These are phyloP conservation scores for Recurvirostra avosetta DNA, from an alignment of 2,113 vertebrate species.

Conservation along the genomic window DNA sequence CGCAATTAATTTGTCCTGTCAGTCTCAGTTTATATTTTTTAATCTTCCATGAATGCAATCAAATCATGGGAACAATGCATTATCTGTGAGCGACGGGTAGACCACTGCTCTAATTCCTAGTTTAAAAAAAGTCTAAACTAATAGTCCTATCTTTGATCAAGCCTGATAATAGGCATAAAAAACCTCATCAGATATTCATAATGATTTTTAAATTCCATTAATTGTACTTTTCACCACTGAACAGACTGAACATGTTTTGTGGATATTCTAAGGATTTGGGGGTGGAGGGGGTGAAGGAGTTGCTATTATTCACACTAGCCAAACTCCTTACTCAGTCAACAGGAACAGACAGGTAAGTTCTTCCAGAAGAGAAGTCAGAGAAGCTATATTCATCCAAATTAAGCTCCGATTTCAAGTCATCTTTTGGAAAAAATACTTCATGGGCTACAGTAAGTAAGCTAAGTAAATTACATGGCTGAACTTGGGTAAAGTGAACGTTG, in stretches of 20 bases:
- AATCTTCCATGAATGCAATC: background rate
- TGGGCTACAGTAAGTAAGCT: background rate
- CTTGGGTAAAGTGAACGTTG: background rate
- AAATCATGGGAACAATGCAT: background rate
- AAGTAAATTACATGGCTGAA: background rate
- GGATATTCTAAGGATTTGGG: background rate
- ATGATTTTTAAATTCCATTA: background rate
- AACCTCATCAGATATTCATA: background rate
- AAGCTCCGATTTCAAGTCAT: background rate
- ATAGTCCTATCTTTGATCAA: background rate
- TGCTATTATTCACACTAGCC: background rate
- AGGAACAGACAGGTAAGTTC: background rate
- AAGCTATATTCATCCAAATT: slow-evolving; percentile 3
- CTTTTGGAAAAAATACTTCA: background rate
- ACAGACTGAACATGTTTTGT: background rate
- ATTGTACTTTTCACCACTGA: background rate
- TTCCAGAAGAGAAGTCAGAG: slow-evolving; percentile 19
- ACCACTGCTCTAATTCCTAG: background rate
- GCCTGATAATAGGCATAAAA: background rate
- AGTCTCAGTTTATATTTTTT: background rate
- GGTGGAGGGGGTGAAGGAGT: background rate
- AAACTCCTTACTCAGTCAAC: background rate
- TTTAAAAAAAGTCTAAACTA: background rate
- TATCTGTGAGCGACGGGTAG: background rate
- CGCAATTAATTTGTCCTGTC: background rate